Percentiles rank a stretch among this genome's conserved stretches.
Conservation (phyloP, 2,113 vertebrate species). For the Myrmecophaga tridactyla region DNA sequence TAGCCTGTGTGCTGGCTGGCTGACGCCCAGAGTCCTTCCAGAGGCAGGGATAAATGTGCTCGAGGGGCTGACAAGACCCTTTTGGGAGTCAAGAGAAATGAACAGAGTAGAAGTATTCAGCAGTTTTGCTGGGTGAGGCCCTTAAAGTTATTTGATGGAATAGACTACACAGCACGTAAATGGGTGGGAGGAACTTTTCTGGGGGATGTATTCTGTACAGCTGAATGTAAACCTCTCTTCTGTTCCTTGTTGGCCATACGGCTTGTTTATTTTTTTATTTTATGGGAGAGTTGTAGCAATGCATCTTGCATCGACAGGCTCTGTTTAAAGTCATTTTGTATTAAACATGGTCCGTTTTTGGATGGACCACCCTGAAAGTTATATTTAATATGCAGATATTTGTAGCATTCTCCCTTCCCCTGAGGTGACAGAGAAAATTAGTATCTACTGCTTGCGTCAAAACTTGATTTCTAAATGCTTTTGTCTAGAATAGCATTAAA, state of each 20-base stretch:
- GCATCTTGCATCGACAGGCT: neutral
- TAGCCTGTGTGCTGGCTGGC: neutral
- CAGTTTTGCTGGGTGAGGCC: too few species aligned
- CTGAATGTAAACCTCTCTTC: neutral
- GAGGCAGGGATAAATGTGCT: fast-evolving
- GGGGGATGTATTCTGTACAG: neutral
- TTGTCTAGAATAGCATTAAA: neutral
- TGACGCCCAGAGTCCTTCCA: neutral
- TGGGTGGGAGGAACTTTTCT: neutral
- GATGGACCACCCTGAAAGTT: neutral
- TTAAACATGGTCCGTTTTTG: neutral
- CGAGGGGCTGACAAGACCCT: neutral
- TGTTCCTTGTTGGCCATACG: neutral
- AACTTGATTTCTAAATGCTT: neutral
- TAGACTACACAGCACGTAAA: fast-evolving
- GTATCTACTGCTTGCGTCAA: neutral
- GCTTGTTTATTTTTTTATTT: neutral
- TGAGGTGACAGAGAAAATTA: neutral
- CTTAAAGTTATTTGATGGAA: too few species aligned
- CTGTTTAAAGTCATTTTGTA: neutral
- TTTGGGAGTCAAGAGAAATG: neutral
- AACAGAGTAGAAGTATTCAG: too few species aligned
- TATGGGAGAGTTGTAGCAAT: neutral
- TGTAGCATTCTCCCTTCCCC: neutral
- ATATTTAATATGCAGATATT: neutral